Percentiles rank a stretch among this genome's conserved stretches.
These are phyloP conservation scores for Tromatobia lineatoria DNA, from an alignment of 2,888 invertebrate genomes.

Conservation along the genomic window DNA sequence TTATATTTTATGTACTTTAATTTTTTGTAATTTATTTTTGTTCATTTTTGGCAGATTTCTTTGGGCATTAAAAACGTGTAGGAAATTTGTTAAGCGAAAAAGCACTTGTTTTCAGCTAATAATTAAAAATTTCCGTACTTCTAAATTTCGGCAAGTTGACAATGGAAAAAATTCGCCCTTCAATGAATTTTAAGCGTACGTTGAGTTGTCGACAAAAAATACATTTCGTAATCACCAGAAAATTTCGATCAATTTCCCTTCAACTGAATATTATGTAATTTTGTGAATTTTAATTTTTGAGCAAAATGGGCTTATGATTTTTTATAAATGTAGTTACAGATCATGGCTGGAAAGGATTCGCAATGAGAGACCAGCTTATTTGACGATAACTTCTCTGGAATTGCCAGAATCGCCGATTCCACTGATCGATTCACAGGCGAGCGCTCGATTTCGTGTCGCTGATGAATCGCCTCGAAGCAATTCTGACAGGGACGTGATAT, in stretches of 20 bases:
- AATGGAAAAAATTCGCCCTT: too few species aligned
- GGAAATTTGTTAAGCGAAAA: too few species aligned
- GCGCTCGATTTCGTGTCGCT: conserved; percentile 72
- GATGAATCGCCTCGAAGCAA: conserved; percentile 59
- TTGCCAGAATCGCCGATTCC: conserved; percentile 82
- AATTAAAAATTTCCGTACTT: too few species aligned
- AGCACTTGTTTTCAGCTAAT: too few species aligned
- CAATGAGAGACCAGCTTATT: conserved; percentile 79
- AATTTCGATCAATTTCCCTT: not conserved
- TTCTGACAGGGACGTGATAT: conserved; percentile 75
- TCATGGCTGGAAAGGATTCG: conserved; percentile 79
- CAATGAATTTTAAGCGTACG: too few species aligned
- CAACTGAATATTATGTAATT: not conserved
- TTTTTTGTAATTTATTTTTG: too few species aligned
- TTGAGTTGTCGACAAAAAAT: too few species aligned
- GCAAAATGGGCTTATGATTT: not conserved
- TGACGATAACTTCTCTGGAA: conserved; percentile 82
- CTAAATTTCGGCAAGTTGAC: too few species aligned
- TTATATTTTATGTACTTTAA: too few species aligned
- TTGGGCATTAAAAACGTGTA: too few species aligned
- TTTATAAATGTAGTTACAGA: conserved; percentile 74
- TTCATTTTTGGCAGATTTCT: too few species aligned
- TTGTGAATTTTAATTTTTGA: not conserved
- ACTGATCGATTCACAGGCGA: conserved; percentile 80
- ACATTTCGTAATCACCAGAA: too few species aligned